Conservation (phyloP, 1,140 invertebrate genomes). For the Ylistrum balloti region DNA sequence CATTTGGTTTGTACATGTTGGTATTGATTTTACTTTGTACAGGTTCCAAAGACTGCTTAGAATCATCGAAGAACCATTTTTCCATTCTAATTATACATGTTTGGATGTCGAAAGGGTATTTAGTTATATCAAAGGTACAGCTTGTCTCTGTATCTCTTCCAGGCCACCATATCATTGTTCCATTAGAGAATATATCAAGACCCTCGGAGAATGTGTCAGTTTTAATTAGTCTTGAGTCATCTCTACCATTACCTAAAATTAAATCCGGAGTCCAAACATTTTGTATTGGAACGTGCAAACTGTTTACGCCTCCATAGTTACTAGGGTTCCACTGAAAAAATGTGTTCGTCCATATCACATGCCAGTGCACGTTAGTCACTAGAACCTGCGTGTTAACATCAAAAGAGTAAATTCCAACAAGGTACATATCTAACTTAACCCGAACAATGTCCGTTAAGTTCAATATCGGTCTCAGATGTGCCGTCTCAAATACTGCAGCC, state of each 20-base stretch:
- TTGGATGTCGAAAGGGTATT: neutral
- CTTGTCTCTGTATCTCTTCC: neutral
- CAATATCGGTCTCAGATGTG: neutral
- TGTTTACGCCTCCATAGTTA: neutral
- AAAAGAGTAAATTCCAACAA: neutral
- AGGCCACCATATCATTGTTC: neutral
- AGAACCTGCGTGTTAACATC: neutral
- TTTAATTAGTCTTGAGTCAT: neutral
- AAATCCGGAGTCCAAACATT: neutral
- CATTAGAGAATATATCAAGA: neutral
- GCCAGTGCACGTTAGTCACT: neutral
- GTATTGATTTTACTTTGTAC: neutral
- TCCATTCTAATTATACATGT: neutral
- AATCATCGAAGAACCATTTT: neutral
- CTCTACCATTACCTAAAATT: neutral
- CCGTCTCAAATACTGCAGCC: neutral
- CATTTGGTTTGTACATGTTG: constrained; percentile 32
- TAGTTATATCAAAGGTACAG: neutral
- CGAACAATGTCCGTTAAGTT: neutral
- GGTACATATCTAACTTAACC: neutral
- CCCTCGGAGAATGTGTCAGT: neutral
- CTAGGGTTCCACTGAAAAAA: neutral
- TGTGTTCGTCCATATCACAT: neutral
- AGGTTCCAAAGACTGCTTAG: neutral
- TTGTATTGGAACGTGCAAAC: neutral